Evolutionary conservation across 2,797 vertebrate genomes (phyloP).

Genomic region (Leptodactylus fallax): DNA sequence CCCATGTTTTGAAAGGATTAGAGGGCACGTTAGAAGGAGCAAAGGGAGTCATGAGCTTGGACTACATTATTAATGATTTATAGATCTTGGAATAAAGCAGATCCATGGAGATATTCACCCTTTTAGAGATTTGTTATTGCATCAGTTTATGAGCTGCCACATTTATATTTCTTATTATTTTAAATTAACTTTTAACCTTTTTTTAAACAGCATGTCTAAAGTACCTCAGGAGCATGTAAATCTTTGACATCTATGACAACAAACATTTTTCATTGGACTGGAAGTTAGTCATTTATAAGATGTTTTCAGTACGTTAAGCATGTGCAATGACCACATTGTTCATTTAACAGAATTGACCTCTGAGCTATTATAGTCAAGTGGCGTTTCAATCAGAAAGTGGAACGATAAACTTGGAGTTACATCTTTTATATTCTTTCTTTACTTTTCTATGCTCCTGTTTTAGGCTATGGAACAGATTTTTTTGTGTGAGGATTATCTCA

Average conservation of each 20-base stretch:
- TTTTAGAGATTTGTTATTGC: constrained; percentile 43
- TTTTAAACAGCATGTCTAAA: constrained; percentile 22
- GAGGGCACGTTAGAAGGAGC: constrained; percentile 44
- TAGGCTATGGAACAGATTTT: neutral
- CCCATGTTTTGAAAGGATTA: constrained; percentile 49
- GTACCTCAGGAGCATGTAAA: neutral
- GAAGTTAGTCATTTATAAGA: constrained; percentile 34
- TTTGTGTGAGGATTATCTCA: neutral
- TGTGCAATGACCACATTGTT: constrained; percentile 23
- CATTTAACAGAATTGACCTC: neutral
- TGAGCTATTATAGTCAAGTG: constrained; percentile 11
- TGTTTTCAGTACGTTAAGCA: constrained; percentile 29
- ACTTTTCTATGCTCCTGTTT: neutral
- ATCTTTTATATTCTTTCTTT: neutral
- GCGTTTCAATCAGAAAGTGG: neutral
- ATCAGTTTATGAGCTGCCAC: constrained; percentile 31
- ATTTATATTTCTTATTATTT: constrained; percentile 44
- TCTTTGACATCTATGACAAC: constrained; percentile 23
- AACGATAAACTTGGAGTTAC: neutral
- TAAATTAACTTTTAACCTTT: constrained; percentile 55
- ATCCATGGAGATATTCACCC: constrained; percentile 29
- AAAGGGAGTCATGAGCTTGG: constrained; percentile 38
- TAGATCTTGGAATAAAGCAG: constrained; percentile 20
- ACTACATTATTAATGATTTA: constrained; percentile 56
- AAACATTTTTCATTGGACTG: constrained; percentile 43